Evolutionary conservation across 2,113 vertebrate genomes (phyloP).

Genomic region (Pionites leucogaster): DNA sequence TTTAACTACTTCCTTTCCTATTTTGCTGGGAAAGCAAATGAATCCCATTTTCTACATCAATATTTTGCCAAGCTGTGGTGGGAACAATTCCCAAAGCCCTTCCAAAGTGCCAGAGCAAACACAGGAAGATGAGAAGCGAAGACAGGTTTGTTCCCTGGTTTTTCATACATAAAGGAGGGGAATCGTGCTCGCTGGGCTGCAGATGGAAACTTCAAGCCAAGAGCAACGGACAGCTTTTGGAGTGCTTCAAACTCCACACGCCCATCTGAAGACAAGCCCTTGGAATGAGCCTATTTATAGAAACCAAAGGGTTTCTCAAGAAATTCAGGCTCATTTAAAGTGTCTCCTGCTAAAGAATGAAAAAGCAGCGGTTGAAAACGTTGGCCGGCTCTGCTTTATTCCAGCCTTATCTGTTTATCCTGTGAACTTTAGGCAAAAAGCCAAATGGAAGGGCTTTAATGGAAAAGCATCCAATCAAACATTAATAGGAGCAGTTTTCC

Average conservation of each 20-base stretch:
- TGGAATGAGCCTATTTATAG: background rate
- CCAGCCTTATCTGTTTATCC: background rate
- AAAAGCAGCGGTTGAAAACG: background rate
- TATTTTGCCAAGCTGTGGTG: background rate
- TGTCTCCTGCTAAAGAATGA: background rate
- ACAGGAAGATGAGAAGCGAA: background rate
- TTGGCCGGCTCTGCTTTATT: background rate
- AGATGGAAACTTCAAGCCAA: background rate
- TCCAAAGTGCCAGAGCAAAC: background rate
- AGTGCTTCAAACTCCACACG: background rate
- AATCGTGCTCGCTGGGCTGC: background rate
- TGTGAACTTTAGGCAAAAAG: background rate
- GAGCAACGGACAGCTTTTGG: background rate
- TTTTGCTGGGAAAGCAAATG: background rate
- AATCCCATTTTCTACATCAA: background rate
- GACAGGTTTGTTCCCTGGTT: background rate
- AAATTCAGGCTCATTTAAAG: conserved; percentile 1
- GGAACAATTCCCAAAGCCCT: background rate
- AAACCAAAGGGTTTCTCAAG: background rate
- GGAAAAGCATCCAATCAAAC: background rate
- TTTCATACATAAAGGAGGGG: background rate
- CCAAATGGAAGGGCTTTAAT: background rate
- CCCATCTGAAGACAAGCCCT: background rate
- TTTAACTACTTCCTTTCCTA: background rate
- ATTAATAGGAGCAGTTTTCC: background rate